Percentiles rank a stretch among this genome's conserved stretches.
Conservation (phyloP, 2,888 invertebrate species). For the Lepidochrysops patricia region DNA sequence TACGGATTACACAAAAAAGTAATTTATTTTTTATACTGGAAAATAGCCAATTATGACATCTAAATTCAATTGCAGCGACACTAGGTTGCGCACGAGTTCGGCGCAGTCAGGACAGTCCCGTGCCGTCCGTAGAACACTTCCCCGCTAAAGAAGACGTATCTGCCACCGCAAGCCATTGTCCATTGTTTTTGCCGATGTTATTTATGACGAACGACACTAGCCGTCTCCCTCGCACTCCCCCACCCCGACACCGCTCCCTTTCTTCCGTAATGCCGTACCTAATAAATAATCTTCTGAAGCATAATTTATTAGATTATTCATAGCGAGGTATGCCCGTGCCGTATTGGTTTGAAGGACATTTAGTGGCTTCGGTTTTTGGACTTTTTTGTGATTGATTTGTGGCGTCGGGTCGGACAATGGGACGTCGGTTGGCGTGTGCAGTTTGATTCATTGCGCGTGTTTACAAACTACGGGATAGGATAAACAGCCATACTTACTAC, state of each 20-base stretch:
- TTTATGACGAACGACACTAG: slow-evolving; percentile 66
- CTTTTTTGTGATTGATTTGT: slow-evolving; percentile 60
- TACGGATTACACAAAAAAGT: too few species aligned
- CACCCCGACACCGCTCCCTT: slow-evolving; percentile 46
- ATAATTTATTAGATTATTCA: slow-evolving; percentile 75
- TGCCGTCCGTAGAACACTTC: slow-evolving; percentile 25
- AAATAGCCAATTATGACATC: neutral
- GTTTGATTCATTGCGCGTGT: slow-evolving; percentile 30
- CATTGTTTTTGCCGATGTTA: slow-evolving; percentile 72
- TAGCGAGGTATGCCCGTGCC: slow-evolving; percentile 54
- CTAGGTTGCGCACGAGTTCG: slow-evolving; percentile 39
- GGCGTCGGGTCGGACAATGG: slow-evolving; percentile 35
- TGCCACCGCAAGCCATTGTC: slow-evolving; percentile 69
- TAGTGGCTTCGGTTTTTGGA: slow-evolving; percentile 37
- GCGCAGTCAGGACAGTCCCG: slow-evolving; percentile 25
- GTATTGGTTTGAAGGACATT: slow-evolving; percentile 66
- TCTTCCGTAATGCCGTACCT: slow-evolving; percentile 61
- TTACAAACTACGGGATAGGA: slow-evolving; percentile 24
- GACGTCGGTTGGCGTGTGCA: slow-evolving; percentile 23
- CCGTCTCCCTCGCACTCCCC: slow-evolving; percentile 40
- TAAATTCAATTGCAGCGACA: neutral
- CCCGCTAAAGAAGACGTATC: slow-evolving; percentile 70
- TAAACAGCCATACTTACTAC: slow-evolving; percentile 17
- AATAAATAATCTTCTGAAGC: slow-evolving; percentile 69
- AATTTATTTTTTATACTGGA: too few species aligned